A percentile compares a stretch with the other conserved stretches of the same genome.
Conservation (phyloP, 2,888 invertebrate genomes). For the Chironomus riparius region DNA sequence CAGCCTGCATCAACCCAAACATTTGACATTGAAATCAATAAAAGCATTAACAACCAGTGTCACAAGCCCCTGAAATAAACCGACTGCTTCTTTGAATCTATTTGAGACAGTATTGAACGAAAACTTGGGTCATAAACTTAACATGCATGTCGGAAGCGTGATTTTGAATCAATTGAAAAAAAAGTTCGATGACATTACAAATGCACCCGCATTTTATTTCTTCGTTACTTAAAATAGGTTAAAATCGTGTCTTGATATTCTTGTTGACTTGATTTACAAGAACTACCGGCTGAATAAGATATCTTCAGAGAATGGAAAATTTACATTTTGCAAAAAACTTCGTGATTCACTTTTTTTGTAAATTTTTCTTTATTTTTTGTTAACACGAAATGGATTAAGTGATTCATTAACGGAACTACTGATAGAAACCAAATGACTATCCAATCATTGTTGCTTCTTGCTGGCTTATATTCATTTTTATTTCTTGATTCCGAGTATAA, state of each 20-base stretch:
- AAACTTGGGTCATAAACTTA: background rate
- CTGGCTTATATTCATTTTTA: no score
- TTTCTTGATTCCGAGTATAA: no score
- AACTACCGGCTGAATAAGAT: no score
- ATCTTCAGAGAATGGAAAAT: no score
- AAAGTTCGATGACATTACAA: slow-evolving; percentile 22
- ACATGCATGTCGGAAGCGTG: slow-evolving; percentile 11
- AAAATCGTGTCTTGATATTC: slow-evolving; percentile 6
- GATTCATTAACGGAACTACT: background rate
- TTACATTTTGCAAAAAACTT: background rate
- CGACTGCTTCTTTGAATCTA: no score
- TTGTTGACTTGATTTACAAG: background rate
- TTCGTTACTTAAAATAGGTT: background rate
- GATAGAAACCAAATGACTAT: background rate
- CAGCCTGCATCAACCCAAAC: no score
- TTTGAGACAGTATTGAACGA: no score
- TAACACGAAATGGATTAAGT: background rate
- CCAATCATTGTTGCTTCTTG: no score
- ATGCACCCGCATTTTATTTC: slow-evolving; percentile 6
- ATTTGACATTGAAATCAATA: no score
- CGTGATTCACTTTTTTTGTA: background rate
- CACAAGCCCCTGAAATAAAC: no score
- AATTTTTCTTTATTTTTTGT: background rate
- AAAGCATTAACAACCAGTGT: no score
- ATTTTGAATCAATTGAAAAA: slow-evolving; percentile 16